Evolutionary conservation across 2,888 invertebrate genomes (phyloP), one percentile per base, ranked within the genome.

Genomic region (Noctuana brunneofusca): DNA sequence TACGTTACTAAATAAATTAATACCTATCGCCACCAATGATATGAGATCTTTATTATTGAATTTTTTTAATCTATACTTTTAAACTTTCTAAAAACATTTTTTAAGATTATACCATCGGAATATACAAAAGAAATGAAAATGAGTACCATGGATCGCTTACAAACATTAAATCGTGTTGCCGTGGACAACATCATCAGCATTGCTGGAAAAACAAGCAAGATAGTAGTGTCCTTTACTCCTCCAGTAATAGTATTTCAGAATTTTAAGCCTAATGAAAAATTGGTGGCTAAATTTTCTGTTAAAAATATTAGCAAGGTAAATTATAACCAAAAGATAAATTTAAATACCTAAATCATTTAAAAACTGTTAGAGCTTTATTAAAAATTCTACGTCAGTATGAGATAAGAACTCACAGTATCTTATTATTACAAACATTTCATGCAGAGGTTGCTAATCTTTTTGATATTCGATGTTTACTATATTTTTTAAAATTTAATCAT

Each of bases 221-320:
- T 73, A 20, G 78, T 84, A 46, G 74, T 91, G 9, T 78, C 79
- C 0, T 86, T 91, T 68, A 81, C 84, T 14, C 94, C 94, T 0
- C 88, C 80, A 68, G 73, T 94, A 18, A 74, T 95, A 1, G 80
- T 94, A 22, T 94, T 94, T 70, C 94, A 94, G 81, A 94, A 93
- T 75, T 94, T 90, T 75, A 81, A 86, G 63, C 83, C 89, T 2
- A 93, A 93, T 48, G 86, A 89, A 18, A 83, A 79, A 68, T 87
- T 93, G 64, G 82, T 84, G 18, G 84, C 92, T 0, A 88, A 92
- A 53, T 81, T 95, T 66, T 83, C 86, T 0, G 86, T 95, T 58
- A 90, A 86, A 71, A 95, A 95, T 78, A 86, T 85, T 52, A 90
- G 93, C 68, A 86, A 92, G 85, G 94, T 94, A 80, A 71, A 14